Conservation (phyloP, 2,888 invertebrate genomes). For the Agrotis puta region DNA sequence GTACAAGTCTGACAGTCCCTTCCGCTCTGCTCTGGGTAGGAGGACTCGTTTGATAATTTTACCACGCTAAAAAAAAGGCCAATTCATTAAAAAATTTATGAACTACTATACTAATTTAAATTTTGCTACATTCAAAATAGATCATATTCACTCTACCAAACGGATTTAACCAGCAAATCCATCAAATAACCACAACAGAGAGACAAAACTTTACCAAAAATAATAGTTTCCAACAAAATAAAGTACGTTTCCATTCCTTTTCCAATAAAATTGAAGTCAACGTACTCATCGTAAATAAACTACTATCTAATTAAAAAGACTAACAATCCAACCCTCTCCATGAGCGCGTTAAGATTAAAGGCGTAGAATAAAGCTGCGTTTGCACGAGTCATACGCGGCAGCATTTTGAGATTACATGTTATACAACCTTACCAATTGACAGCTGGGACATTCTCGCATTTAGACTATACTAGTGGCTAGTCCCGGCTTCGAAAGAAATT, state of each 20-base stretch:
- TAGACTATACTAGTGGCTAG: not conserved
- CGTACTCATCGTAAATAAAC: slow-evolving; percentile 23
- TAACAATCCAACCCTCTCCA: slow-evolving; percentile 17
- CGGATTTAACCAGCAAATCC: not conserved
- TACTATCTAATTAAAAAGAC: slow-evolving; percentile 30
- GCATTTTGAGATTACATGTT: too few relatives aligned
- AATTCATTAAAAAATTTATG: too few relatives aligned
- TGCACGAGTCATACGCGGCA: not conserved
- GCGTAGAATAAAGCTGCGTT: slow-evolving; percentile 16
- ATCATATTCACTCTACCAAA: too few relatives aligned
- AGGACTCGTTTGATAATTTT: too few relatives aligned
- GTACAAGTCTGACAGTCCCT: too few relatives aligned
- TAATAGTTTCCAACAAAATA: not conserved
- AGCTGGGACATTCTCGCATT: not conserved
- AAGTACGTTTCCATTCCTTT: slow-evolving; percentile 24
- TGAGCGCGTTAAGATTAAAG: slow-evolving; percentile 23
- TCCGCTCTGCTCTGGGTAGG: too few relatives aligned
- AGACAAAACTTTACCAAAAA: not conserved
- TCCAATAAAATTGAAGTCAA: slow-evolving; percentile 39
- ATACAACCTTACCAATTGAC: too few relatives aligned
- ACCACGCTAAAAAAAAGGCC: too few relatives aligned
- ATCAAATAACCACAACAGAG: not conserved
- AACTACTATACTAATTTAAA: too few relatives aligned
- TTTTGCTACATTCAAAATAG: too few relatives aligned
- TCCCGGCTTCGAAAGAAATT: too few relatives aligned